phyloP scores from a whole-genome alignment of 1,140 invertebrate genomes.

The Dolichoris vasculosae region DNA sequence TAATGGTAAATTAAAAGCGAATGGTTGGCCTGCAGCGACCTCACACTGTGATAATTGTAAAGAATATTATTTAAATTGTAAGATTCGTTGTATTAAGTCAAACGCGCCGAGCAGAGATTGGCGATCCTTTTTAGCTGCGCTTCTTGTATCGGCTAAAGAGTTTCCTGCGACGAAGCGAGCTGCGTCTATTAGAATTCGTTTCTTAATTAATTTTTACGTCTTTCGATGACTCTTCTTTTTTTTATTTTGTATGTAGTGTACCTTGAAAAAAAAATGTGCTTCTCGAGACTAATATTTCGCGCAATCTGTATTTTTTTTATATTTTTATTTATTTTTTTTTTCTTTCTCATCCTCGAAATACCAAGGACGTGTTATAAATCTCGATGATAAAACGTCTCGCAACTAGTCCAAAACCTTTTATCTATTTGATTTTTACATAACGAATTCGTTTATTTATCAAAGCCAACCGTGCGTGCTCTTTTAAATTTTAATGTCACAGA shows the following conservation, averaged over 20 bases:
- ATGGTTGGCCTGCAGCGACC: conserved; percentile 70
- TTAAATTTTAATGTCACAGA: conserved; percentile 39
- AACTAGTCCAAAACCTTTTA: conserved; percentile 45
- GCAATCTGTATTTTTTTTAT: background rate
- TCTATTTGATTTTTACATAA: conserved; percentile 43
- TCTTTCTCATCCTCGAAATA: conserved; percentile 8
- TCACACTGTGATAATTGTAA: conserved; percentile 75
- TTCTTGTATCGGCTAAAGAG: conserved; percentile 7
- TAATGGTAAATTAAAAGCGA: conserved; percentile 55
- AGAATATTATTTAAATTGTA: conserved; percentile 73
- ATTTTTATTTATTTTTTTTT: background rate
- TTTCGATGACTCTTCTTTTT: conserved; percentile 41
- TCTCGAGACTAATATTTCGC: conserved; percentile 13
- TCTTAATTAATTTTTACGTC: conserved; percentile 50
- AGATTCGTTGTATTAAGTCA: conserved; percentile 67
- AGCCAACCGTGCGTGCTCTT: conserved; percentile 11
- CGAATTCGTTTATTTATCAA: conserved; percentile 28
- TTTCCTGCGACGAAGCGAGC: conserved; percentile 26
- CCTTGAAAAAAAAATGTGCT: conserved; percentile 14
- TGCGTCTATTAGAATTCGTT: conserved; percentile 46
- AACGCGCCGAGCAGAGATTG: conserved; percentile 52
- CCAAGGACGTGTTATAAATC: conserved; percentile 23
- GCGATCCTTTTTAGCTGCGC: conserved; percentile 39
- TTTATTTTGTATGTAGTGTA: conserved; percentile 42
- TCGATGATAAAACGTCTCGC: conserved; percentile 27